phyloP scores from a whole-genome alignment of 64 coral and sea anemone species.

The Montipora capricornis region DNA sequence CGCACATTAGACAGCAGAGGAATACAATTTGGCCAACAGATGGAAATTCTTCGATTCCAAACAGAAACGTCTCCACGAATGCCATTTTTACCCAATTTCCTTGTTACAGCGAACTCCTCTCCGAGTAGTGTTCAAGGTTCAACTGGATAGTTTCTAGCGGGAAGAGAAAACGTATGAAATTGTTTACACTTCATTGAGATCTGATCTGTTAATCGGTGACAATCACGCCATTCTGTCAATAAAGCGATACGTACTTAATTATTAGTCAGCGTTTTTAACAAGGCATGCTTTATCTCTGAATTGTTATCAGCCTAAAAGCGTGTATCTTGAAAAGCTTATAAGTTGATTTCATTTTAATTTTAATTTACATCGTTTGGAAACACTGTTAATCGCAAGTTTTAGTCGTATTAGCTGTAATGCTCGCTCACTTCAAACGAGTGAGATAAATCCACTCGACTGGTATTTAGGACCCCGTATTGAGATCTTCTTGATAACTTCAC shows the following conservation, averaged over 20 bases:
- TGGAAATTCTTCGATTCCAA: neutral
- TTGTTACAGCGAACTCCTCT: neutral
- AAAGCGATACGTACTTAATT: neutral
- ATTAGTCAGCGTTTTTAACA: neutral
- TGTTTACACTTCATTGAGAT: conserved; percentile 27
- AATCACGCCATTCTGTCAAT: conserved; percentile 24
- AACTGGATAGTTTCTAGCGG: neutral
- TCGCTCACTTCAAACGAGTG: neutral
- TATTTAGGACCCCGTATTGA: no score
- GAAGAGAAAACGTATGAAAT: neutral
- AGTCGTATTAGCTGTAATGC: neutral
- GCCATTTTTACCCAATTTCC: neutral
- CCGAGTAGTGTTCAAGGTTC: neutral
- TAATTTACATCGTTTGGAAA: neutral
- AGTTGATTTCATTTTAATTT: neutral
- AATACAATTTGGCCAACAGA: neutral
- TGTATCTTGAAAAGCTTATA: no score
- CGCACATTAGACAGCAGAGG: conserved; percentile 10
- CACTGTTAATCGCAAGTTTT: neutral
- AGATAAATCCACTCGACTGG: neutral
- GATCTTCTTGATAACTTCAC: no score
- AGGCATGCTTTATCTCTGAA: neutral
- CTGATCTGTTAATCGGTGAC: conserved; percentile 4
- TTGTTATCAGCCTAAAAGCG: neutral
- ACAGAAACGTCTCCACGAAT: neutral